phyloP scores from a whole-genome alignment of 2,888 invertebrate species.

The Pheosia gnoma region DNA sequence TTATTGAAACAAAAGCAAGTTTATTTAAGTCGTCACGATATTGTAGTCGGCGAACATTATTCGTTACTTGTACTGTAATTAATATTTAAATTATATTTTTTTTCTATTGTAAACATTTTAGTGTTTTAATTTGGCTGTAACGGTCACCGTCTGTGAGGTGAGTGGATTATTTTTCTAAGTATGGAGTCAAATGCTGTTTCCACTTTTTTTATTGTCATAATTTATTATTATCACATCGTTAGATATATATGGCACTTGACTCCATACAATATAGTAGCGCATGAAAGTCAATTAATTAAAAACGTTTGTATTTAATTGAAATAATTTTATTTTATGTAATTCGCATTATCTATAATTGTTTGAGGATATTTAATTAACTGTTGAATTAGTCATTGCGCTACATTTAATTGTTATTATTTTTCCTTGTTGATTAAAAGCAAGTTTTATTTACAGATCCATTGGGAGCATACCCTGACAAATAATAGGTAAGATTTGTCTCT shows the following conservation, averaged over 20 bases:
- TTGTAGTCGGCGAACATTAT: conserved; percentile 38
- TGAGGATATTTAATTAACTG: not conserved
- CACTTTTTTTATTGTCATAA: conserved; percentile 5
- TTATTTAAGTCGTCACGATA: conserved; percentile 34
- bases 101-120: conserved; percentile 74
- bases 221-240: conserved; percentile 9
- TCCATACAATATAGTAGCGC: not conserved
- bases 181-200: not conserved
- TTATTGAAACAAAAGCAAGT: conserved; percentile 6
- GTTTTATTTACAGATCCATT: not conserved
- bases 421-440: not conserved
- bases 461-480: not conserved
- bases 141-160: conserved; percentile 39
- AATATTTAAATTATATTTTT: conserved; percentile 84
- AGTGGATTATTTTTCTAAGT: conserved; percentile 32
- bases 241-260: not conserved
- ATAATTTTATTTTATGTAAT: not conserved
- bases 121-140: conserved; percentile 49
- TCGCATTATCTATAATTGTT: not conserved
- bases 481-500: not conserved
- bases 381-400: not conserved
- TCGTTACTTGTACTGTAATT: conserved; percentile 80
- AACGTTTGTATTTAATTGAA: no score
- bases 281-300: not conserved
- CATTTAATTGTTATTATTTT: not conserved